Base-by-base conservation (phyloP, 2,888 invertebrate genomes). In the Ecdyonurus torrentis region DNA sequence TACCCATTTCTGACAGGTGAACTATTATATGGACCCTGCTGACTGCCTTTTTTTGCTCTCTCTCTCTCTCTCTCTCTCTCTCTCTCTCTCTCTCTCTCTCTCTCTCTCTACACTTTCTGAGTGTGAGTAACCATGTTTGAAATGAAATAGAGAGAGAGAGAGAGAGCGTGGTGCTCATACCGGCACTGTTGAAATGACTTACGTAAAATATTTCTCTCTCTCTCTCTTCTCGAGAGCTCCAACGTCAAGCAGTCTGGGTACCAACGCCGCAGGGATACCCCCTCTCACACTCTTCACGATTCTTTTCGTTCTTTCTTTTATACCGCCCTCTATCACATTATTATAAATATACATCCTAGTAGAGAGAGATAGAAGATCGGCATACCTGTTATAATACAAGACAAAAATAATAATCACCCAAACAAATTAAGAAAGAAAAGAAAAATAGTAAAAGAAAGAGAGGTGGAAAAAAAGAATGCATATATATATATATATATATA, bases 191-290 rank as follows among this genome's bases (percentile, higher is more conserved):
- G 7, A 37, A 37, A 37, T 37, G 37, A 37, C 37, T 5, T 10
- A 15, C 7, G 37, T n/a, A n/a, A 15, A 37, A 10, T 37, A 10
- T 37, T 37, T 37, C 15, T 37, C 15, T 37, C 15, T 37, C 15
- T 37, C 5, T 37, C 37, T 37, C 37, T 37, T 15, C 37, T 10
- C 37, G 37, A n/a, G n/a, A n/a, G 7, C 37, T 37, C 7, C 37
- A 37, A 22, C 55, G 55, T 55, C 55, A 55, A 55, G 55, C 55
- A 55, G 55, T 55, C 55, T 55, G 55, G 55, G 5, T 7, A n/a
- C 55, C 7, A 22, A n/a, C 22, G 55, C 22, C 55, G 19, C 19
- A 22, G 55, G 22, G 19, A 22, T 5, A 55, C 55, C n/a, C 55
- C 55, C 55, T n/a, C 55, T 10, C 55, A 10, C 50, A 50, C 7